phyloP scores from a whole-genome alignment of 2,113 vertebrate species.

The Aegithalos caudatus region DNA sequence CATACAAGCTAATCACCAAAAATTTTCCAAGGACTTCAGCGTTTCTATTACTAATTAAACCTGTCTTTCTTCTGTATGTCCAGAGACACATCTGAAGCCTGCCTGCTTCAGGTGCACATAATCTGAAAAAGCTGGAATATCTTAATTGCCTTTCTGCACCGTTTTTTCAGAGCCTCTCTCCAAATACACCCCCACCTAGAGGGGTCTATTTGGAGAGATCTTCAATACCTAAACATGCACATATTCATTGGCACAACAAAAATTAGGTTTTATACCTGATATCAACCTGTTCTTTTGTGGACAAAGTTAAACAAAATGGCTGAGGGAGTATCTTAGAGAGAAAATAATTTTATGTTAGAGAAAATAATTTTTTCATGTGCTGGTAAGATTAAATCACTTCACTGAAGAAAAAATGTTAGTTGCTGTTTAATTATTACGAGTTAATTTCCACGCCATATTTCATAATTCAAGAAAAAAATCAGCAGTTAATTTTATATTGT shows the following conservation, averaged over 20 bases:
- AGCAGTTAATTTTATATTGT: not conserved
- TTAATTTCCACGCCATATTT: not conserved
- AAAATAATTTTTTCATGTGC: not conserved
- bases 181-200: fast-evolving
- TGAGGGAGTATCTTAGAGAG: not conserved
- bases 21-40: not conserved
- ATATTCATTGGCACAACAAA: not conserved
- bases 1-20: not conserved
- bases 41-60: not conserved
- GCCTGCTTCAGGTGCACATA: not conserved
- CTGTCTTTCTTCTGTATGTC: not conserved
- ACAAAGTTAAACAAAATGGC: not conserved
- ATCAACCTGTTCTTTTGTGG: not conserved
- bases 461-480: not conserved
- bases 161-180: not conserved
- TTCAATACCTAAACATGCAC: not conserved
- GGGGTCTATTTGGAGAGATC: not conserved
- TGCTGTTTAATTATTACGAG: not conserved
- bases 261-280: not conserved
- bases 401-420: not conserved
- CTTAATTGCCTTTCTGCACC: not conserved
- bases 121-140: not conserved
- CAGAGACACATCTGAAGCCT: not conserved
- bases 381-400: not conserved
- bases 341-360: not conserved